These are phyloP conservation scores for Lycia hirtaria DNA, from an alignment of 2,888 invertebrate species.

Conservation along the genomic window DNA sequence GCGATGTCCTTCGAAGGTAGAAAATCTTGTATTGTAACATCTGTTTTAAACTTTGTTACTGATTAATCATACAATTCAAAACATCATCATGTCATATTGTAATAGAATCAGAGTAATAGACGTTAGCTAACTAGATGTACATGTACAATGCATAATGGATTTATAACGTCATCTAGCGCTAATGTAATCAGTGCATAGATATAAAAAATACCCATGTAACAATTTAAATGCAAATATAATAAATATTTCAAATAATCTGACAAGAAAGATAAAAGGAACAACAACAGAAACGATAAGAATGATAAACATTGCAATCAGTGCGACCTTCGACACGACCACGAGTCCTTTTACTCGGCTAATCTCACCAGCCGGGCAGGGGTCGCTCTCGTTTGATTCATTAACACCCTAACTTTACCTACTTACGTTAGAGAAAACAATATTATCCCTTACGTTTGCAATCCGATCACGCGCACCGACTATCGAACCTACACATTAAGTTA, in stretches of 20 bases:
- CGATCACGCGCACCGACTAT: slow-evolving; percentile 72
- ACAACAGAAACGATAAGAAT: slow-evolving; percentile 52
- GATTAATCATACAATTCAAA: slow-evolving; percentile 14
- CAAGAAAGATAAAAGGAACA: slow-evolving; percentile 44
- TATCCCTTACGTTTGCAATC: slow-evolving; percentile 72
- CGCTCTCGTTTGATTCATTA: slow-evolving; percentile 58
- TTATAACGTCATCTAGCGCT: slow-evolving; percentile 20
- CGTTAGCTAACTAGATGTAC: slow-evolving; percentile 13
- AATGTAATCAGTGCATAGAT: slow-evolving; percentile 15
- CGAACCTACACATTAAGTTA: slow-evolving; percentile 70
- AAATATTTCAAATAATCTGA: slow-evolving; percentile 13
- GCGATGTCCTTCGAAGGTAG: slow-evolving; percentile 15
- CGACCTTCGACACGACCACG: slow-evolving; percentile 63
- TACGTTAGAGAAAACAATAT: slow-evolving; percentile 72
- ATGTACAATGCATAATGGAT: slow-evolving; percentile 18
- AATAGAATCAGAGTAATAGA: slow-evolving; percentile 11
- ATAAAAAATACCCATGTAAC: neutral
- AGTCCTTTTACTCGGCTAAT: slow-evolving; percentile 54
- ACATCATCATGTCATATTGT: slow-evolving; percentile 6
- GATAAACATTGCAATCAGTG: slow-evolving; percentile 64
- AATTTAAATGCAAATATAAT: neutral
- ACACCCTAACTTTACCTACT: slow-evolving; percentile 63
- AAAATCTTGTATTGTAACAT: slow-evolving; percentile 15
- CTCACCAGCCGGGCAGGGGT: slow-evolving; percentile 45
- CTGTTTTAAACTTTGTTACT: neutral